Conservation (phyloP, 2,113 vertebrate species). For the Pterocles burchelli region DNA sequence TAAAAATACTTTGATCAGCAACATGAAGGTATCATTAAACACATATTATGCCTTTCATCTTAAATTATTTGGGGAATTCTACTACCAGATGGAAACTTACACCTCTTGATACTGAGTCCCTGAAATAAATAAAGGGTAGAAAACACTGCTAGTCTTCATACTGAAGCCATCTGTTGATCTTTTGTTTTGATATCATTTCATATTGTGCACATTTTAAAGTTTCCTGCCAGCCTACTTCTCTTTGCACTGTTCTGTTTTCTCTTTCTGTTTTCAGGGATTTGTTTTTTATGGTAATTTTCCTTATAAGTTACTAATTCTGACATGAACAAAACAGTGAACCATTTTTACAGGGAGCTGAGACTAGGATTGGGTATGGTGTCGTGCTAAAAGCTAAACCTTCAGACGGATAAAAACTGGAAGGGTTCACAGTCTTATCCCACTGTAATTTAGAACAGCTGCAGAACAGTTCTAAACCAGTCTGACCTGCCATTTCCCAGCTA, state of each 20-base stretch:
- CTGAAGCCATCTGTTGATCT: not conserved
- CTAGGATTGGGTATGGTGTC: not conserved
- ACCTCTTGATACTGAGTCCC: not conserved
- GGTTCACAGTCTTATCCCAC: not conserved
- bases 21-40: not conserved
- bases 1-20: constrained; percentile 6
- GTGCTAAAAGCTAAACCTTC: not conserved
- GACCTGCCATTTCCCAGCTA: constrained; percentile 8
- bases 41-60: not conserved
- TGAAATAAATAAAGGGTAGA: constrained; percentile 7
- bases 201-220: not conserved
- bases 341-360: not conserved
- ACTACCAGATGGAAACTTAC: constrained; percentile 5
- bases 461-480: not conserved
- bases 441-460: constrained; percentile 60
- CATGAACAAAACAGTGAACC: not conserved
- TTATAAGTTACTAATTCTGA: not conserved
- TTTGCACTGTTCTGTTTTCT: not conserved
- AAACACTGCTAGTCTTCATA: not conserved
- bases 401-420: not conserved
- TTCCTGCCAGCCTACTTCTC: not conserved
- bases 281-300: not conserved
- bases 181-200: not conserved
- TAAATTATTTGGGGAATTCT: not conserved
- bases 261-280: not conserved